These are phyloP conservation scores for Stenopsyche tienmushanensis DNA, from an alignment of 1,140 invertebrate genomes.

Conservation along the genomic window DNA sequence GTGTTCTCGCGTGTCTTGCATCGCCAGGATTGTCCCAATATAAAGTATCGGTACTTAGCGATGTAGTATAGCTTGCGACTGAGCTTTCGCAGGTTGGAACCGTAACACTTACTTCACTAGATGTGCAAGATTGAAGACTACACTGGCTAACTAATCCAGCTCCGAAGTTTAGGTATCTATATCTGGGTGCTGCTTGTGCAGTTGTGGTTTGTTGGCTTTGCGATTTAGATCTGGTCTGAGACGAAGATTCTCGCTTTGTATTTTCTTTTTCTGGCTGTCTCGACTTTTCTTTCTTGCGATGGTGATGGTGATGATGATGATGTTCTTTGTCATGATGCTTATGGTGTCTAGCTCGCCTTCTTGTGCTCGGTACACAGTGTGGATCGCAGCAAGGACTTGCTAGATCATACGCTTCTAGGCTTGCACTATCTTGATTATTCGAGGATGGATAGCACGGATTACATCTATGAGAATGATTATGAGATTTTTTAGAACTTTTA, in stretches of 20 bases:
- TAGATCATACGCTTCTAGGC: slow-evolving; percentile 78
- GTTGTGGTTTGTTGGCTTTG: slow-evolving; percentile 44
- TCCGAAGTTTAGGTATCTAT: slow-evolving; percentile 57
- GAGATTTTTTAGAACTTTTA: slow-evolving; percentile 45
- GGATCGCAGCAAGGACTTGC: slow-evolving; percentile 82
- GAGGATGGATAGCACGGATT: slow-evolving; percentile 71
- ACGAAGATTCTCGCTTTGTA: slow-evolving; percentile 48
- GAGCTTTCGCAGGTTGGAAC: slow-evolving; percentile 63
- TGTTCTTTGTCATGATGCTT: slow-evolving; percentile 64
- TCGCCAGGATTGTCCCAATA: slow-evolving; percentile 68
- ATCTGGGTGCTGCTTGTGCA: slow-evolving; percentile 47
- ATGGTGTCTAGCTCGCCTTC: slow-evolving; percentile 62
- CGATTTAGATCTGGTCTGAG: slow-evolving; percentile 49
- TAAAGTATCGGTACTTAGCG: slow-evolving; percentile 78
- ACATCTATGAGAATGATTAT: slow-evolving; percentile 65
- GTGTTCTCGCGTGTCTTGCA: slow-evolving; percentile 37
- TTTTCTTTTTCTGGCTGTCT: slow-evolving; percentile 47
- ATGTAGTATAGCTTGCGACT: slow-evolving; percentile 76
- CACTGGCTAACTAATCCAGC: slow-evolving; percentile 71
- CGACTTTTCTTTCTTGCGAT: slow-evolving; percentile 33
- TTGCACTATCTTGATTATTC: slow-evolving; percentile 67
- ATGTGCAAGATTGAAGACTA: slow-evolving; percentile 77
- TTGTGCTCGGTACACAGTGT: slow-evolving; percentile 75
- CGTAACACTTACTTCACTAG: slow-evolving; percentile 65
- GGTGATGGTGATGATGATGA: slow-evolving; percentile 24